Conservation (phyloP, 2,797 vertebrate genomes). For the Schizopygopsis pylzovi region DNA sequence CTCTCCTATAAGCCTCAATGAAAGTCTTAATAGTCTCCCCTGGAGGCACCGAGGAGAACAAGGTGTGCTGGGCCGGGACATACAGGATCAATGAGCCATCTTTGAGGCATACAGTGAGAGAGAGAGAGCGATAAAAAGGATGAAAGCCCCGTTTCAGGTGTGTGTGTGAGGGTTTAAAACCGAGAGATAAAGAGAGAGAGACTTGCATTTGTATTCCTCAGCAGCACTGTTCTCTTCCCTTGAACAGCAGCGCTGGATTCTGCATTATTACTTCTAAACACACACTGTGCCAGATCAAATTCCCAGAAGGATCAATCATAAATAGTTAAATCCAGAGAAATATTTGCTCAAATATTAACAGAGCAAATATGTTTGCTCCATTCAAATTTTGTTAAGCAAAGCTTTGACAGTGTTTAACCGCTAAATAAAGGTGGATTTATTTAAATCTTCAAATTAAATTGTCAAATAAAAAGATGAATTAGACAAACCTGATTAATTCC, state of each 20-base stretch:
- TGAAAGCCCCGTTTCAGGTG: constrained; percentile 36
- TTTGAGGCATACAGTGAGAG: constrained; percentile 46
- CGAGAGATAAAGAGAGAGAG: constrained; percentile 36
- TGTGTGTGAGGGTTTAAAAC: constrained; percentile 22
- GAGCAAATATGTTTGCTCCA: constrained; percentile 2
- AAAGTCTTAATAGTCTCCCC: constrained; percentile 56
- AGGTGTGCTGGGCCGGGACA: constrained; percentile 59
- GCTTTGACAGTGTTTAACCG: not conserved
- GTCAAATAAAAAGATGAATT: not conserved
- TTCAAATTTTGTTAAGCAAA: constrained; percentile 4
- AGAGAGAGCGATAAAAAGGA: constrained; percentile 30
- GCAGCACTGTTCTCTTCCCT: constrained; percentile 25
- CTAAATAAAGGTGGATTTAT: not conserved
- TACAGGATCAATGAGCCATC: constrained; percentile 61
- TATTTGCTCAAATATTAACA: not conserved
- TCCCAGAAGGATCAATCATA: constrained; percentile 25
- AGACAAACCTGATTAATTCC: not conserved
- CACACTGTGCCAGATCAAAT: constrained; percentile 35
- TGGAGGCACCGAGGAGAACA: constrained; percentile 51
- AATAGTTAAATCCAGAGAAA: constrained; percentile 60
- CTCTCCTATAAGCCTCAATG: constrained; percentile 39
- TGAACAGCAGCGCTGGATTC: constrained; percentile 30
- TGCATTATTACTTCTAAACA: constrained; percentile 50
- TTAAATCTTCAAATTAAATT: constrained; percentile 7
- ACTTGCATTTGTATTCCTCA: constrained; percentile 47